Evolutionary conservation across 1,140 invertebrate genomes (phyloP).

Genomic region (Drosophila insularis): DNA sequence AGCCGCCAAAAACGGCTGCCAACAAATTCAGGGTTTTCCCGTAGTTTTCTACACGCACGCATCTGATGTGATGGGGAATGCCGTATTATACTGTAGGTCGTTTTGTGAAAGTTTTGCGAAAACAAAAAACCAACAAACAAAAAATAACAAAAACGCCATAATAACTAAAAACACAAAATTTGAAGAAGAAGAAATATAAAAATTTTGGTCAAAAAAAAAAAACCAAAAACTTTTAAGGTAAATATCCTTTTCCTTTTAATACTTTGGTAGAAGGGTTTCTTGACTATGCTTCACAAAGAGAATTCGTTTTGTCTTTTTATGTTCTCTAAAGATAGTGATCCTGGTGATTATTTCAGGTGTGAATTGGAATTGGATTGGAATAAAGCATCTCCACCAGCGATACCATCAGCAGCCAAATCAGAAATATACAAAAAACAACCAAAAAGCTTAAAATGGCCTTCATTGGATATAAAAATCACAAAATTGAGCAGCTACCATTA

Average conservation of each 20-base stretch:
- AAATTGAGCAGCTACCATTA: slow-evolving; percentile 68
- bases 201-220: no score
- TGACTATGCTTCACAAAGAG: no score
- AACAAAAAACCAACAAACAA: slow-evolving; percentile 21
- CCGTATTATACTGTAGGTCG: slow-evolving; percentile 39
- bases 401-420: slow-evolving; percentile 24
- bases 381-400: slow-evolving; percentile 26
- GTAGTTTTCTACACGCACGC: slow-evolving; percentile 52
- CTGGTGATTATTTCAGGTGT: background rate
- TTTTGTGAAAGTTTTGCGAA: slow-evolving; percentile 72
- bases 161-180: slow-evolving; percentile 22
- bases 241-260: no score
- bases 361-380: background rate
- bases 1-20: slow-evolving; percentile 39
- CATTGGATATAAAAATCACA: slow-evolving; percentile 75
- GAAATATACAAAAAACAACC: slow-evolving; percentile 38
- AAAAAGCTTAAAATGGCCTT: slow-evolving; percentile 75
- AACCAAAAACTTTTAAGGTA: no score
- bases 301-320: no score
- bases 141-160: slow-evolving; percentile 8
- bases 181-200: background rate
- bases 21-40: slow-evolving; percentile 65
- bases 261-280: no score
- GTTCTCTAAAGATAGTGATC: slow-evolving; percentile 22
- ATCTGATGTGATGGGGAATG: slow-evolving; percentile 9